A percentile compares a stretch with the other conserved stretches of the same genome.
Conservation (phyloP, 2,113 vertebrate species). For the Myrmecobius fasciatus region DNA sequence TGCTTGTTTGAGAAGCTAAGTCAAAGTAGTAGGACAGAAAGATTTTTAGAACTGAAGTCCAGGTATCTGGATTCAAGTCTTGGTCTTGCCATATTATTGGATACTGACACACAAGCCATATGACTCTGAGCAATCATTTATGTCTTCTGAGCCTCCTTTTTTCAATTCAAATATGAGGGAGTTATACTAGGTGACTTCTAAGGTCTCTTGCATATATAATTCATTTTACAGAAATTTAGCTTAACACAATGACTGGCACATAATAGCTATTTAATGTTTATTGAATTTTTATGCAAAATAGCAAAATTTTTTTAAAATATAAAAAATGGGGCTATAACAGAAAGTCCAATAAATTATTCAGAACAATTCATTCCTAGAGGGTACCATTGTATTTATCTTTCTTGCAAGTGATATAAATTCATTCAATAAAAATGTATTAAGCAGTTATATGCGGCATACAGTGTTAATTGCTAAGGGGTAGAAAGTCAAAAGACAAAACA, state of each 20-base stretch:
- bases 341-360: background rate
- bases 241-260: background rate
- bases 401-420: background rate
- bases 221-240: background rate
- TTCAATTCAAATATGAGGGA: background rate
- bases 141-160: background rate
- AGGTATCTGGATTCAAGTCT: background rate
- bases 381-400: background rate
- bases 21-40: background rate
- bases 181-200: background rate
- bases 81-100: background rate
- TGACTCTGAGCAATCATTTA: background rate
- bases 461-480: background rate
- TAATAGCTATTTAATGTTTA: background rate
- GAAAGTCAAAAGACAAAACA: background rate
- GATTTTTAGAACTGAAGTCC: background rate
- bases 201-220: background rate
- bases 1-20: background rate
- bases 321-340: background rate
- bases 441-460: background rate
- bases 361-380: background rate
- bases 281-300: background rate
- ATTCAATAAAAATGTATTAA: background rate
- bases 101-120: background rate
- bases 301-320: background rate